A percentile compares a stretch with the other conserved stretches of the same genome.
Evolutionary conservation across 2,888 invertebrate species (phyloP).

Genomic region (Eulithis testata): DNA sequence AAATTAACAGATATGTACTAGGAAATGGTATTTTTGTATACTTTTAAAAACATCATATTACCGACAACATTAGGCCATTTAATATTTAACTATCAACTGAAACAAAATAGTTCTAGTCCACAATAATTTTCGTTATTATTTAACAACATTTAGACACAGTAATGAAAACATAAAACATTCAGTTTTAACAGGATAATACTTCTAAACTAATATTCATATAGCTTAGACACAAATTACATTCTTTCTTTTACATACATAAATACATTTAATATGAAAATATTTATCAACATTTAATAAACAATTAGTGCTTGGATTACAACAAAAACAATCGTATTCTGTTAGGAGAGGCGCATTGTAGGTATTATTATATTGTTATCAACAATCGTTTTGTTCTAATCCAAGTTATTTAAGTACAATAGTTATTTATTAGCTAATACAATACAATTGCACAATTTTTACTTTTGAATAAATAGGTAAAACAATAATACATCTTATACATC

Average conservation of each 20-base stretch:
- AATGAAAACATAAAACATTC: conserved; percentile 25
- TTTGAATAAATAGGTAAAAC: conserved; percentile 5
- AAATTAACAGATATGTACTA: too few species aligned
- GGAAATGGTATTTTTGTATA: too few species aligned
- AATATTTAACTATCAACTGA: neutral
- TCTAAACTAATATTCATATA: conserved; percentile 48
- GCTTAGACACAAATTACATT: conserved; percentile 50
- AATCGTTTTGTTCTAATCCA: conserved; percentile 15
- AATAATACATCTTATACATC: neutral
- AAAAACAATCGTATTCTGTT: neutral
- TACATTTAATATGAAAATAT: conserved; percentile 56
- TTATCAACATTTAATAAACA: conserved; percentile 50
- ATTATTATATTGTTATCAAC: neutral
- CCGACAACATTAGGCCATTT: conserved; percentile 19
- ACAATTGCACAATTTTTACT: conserved; percentile 7
- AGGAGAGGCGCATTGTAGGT: neutral
- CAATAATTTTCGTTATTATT: neutral
- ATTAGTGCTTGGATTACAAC: conserved; percentile 28
- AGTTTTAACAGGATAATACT: conserved; percentile 48
- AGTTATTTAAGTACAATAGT: conserved; percentile 17
- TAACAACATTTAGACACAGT: conserved; percentile 15
- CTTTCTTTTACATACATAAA: conserved; percentile 41
- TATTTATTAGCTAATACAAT: conserved; percentile 7
- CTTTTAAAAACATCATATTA: neutral
- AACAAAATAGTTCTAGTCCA: neutral